Evolutionary conservation across 2,113 vertebrate genomes (phyloP), one percentile per base, ranked within the genome.

Genomic region (Leucopsar rothschildi): DNA sequence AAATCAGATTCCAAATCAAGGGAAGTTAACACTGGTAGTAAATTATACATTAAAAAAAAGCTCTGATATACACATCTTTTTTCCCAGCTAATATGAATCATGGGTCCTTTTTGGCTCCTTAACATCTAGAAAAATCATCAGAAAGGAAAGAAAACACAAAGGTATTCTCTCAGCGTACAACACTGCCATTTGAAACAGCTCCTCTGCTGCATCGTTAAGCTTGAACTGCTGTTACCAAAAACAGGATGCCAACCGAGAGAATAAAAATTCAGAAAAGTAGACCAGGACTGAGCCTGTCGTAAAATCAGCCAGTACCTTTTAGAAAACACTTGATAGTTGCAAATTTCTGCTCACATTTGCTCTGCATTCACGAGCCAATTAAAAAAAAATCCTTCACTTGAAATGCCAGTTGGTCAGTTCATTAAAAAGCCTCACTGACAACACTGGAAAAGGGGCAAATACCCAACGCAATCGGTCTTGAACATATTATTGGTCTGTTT

Each of bases 391-490:
- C 45, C 31, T 82, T 95, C 45, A 60, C 50, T 65, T 72, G 45
- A 92, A 96, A 82, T 69, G 75, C 45, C 80, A 87, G 21, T 80
- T 85, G 76, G 64, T 61, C 92, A 88, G 55, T 82, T 93, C 85
- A 82, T 95, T 93, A 81, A 90, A 95, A 94, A 71, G 49, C 42
- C 35, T 69, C n/a, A 44, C 35, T 72, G 45, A 68, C 39, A 84
- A 63, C 39, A 52, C 25, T 27, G 55, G 29, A 76, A 64, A 86
- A 76, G 31, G 19, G 23, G 37, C 12, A 80, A 76, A 85, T 24
- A 12, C 52, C 72, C 87, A 27, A 70, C 4, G 39, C 20, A 21
- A 42, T 40, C 78, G 83, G n/a, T 44, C 50, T 45, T 69, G 29
- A 64, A 47, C 10, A 6, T 47, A 50, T n/a, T 65, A 47, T 18